phyloP scores from a whole-genome alignment of 1,140 invertebrate species.

The Listronotus bonariensis region DNA sequence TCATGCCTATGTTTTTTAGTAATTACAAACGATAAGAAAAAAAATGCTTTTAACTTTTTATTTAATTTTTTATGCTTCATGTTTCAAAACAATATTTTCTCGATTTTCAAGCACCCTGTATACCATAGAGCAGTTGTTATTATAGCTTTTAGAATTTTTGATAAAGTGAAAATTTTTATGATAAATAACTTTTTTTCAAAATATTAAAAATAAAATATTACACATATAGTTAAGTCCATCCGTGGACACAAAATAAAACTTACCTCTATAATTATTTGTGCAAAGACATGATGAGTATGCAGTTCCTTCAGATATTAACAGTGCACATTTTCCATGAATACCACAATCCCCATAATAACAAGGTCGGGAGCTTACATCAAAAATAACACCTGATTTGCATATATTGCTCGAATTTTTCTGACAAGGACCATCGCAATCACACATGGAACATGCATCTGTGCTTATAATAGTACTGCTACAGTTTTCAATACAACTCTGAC shows the following conservation, averaged over 20 bases:
- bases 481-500: slow-evolving; percentile 50
- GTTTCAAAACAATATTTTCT: no score
- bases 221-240: no score
- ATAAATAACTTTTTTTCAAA: no score
- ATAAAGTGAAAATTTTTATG: no score
- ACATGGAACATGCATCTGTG: slow-evolving; percentile 49
- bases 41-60: no score
- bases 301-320: slow-evolving; percentile 76
- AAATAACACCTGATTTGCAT: slow-evolving; percentile 61
- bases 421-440: slow-evolving; percentile 54
- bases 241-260: slow-evolving; percentile 56
- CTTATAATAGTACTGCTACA: slow-evolving; percentile 50
- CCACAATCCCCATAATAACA: slow-evolving; percentile 71
- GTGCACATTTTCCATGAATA: slow-evolving; percentile 68
- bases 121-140: no score
- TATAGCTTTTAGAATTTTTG: no score
- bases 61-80: no score
- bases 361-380: slow-evolving; percentile 68
- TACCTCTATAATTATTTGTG: slow-evolving; percentile 69
- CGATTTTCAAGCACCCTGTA: no score
- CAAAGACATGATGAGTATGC: slow-evolving; percentile 77
- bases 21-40: no score
- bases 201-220: no score
- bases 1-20: no score
- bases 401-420: slow-evolving; percentile 44